These are phyloP conservation scores for Halictus ligatus DNA, from an alignment of 2,888 invertebrate species.

Conservation along the genomic window DNA sequence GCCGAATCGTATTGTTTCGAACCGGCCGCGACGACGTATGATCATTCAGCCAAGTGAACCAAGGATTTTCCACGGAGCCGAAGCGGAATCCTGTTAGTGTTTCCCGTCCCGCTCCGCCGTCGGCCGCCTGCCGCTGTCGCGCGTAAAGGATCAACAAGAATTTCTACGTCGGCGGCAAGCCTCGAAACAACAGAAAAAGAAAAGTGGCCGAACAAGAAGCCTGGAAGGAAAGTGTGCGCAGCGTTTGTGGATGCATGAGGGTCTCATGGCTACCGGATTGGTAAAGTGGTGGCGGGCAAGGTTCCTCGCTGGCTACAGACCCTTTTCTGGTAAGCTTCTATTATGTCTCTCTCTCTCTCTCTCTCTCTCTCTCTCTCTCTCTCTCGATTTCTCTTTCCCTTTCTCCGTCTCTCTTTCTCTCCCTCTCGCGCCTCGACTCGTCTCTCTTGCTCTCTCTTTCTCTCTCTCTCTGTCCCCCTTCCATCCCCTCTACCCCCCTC, in stretches of 20 bases:
- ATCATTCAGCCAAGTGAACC: constrained; percentile 34
- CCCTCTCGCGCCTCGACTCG: constrained; percentile 12
- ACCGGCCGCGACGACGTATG: constrained; percentile 14
- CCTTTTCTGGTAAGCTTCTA: constrained; percentile 87
- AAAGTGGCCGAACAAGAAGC: constrained; percentile 59
- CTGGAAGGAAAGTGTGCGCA: constrained; percentile 69
- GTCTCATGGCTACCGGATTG: constrained; percentile 90
- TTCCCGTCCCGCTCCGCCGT: neutral
- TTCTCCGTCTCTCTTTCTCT: constrained; percentile 37
- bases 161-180: constrained; percentile 33
- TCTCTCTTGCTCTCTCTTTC: constrained; percentile 25
- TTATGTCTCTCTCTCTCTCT: constrained; percentile 40
- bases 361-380: constrained; percentile 31
- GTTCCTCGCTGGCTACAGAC: constrained; percentile 91
- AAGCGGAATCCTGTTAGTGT: neutral
- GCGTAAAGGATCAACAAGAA: constrained; percentile 35
- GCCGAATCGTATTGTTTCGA: neutral
- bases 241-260: constrained; percentile 80
- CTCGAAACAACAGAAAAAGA: constrained; percentile 33
- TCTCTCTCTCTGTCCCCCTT: constrained; percentile 31
- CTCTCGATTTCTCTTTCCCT: constrained; percentile 28
- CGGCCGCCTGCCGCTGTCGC: constrained; percentile 6
- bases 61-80: constrained; percentile 11
- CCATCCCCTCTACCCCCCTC: constrained; percentile 8
- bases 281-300: constrained; percentile 92